Percentiles rank a stretch among this genome's conserved stretches.
phyloP scores from a whole-genome alignment of 2,113 vertebrate species.

The Notechis scutatus region DNA sequence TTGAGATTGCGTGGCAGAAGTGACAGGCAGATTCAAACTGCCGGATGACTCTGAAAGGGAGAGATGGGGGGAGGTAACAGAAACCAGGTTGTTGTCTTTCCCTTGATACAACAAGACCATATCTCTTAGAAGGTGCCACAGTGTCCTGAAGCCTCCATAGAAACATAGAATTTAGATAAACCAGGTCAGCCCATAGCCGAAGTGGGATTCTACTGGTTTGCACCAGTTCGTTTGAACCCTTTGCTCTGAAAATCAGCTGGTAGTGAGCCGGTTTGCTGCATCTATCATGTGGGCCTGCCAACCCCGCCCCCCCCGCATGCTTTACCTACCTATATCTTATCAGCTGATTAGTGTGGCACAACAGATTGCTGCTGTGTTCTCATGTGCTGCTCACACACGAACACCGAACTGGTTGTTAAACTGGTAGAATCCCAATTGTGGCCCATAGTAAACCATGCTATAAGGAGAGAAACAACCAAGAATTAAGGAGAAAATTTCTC shows the following conservation, averaged over 20 bases:
- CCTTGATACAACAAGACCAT: background rate
- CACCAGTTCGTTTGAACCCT: too few species aligned
- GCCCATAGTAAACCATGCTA: background rate
- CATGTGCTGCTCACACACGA: too few species aligned
- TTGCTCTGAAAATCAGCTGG: too few species aligned
- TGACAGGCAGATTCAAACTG: background rate
- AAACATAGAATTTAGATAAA: background rate
- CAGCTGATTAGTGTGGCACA: too few species aligned
- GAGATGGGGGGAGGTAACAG: background rate
- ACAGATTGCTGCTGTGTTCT: too few species aligned
- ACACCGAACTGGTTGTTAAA: too few species aligned
- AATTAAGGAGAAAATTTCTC: background rate
- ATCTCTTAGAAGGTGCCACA: background rate
- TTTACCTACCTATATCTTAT: too few species aligned
- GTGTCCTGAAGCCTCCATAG: background rate
- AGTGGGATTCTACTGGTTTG: too few species aligned
- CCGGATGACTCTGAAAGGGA: background rate
- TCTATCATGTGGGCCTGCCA: too few species aligned
- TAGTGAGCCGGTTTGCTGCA: too few species aligned
- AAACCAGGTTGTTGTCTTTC: background rate
- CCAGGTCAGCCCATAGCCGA: background rate
- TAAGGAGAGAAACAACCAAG: background rate
- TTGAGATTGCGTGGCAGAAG: background rate
- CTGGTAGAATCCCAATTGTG: too few species aligned
- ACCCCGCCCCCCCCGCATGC: rapidly evolving